Evolutionary conservation across 2,888 invertebrate genomes (phyloP).

Genomic region (Xestoiulus laeticollis): DNA sequence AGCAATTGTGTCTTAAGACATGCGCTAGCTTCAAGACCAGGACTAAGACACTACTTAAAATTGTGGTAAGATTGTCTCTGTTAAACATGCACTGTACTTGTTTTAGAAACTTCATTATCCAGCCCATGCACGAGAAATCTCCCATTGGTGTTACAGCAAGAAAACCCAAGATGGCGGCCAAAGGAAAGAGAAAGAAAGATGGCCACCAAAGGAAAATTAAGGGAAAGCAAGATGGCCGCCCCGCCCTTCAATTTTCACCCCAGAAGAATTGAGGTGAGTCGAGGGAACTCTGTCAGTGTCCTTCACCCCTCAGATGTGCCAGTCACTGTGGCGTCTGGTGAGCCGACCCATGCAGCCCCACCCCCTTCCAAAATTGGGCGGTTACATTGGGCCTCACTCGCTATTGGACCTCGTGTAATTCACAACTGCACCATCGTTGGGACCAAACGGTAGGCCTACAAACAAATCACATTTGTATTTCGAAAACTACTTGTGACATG

Average conservation of each 20-base stretch:
- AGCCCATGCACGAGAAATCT: too few relatives aligned
- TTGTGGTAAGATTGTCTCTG: too few relatives aligned
- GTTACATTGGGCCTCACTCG: not conserved
- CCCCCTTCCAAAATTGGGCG: not conserved
- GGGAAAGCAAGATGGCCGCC: not conserved
- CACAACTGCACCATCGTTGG: too few relatives aligned
- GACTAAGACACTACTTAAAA: too few relatives aligned
- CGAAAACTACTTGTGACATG: too few relatives aligned
- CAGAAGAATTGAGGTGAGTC: not conserved
- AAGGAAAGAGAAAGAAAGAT: not conserved
- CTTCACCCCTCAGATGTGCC: constrained; percentile 10
- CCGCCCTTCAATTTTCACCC: not conserved
- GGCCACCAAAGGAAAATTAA: not conserved
- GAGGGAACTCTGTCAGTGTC: not conserved
- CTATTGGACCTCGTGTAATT: not conserved
- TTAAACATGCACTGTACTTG: too few relatives aligned
- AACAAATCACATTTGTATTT: too few relatives aligned
- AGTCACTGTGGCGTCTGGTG: not conserved
- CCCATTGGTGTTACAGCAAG: not conserved
- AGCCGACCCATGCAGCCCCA: not conserved
- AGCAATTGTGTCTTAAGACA: too few relatives aligned
- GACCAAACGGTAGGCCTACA: too few relatives aligned
- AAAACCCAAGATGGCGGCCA: not conserved
- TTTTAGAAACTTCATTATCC: too few relatives aligned
- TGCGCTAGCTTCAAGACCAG: too few relatives aligned